These are phyloP conservation scores for Sipha flava DNA, from an alignment of 1,140 invertebrate genomes.

Conservation along the genomic window DNA sequence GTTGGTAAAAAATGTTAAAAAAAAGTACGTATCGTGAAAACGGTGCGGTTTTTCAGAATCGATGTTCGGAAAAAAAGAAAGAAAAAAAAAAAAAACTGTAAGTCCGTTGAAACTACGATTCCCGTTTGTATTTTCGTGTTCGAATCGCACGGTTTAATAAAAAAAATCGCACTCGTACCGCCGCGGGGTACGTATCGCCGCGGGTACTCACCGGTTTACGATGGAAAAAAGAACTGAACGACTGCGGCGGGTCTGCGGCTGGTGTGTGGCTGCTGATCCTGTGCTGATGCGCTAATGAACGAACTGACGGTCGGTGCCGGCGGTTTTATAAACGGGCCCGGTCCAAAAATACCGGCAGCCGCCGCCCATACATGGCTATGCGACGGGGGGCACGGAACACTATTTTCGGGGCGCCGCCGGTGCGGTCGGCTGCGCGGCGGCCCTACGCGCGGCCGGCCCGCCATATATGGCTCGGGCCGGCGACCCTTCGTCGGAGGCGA, in stretches of 20 bases:
- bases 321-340: constrained; percentile 28
- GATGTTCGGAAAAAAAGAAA: no score
- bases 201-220: background rate
- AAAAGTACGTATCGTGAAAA: no score
- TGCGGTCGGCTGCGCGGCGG: background rate
- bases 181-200: no score
- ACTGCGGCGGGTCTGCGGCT: constrained; percentile 10
- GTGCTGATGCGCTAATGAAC: constrained; percentile 16
- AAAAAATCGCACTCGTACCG: no score
- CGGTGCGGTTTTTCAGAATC: no score
- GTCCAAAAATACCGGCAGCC: constrained; percentile 20
- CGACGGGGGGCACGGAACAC: constrained; percentile 20
- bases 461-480: constrained; percentile 31
- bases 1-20: no score
- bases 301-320: background rate
- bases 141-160: no score
- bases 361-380: constrained; percentile 30
- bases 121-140: no score
- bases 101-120: no score
- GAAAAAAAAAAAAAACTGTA: no score
- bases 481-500: background rate
- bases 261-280: constrained; percentile 20
- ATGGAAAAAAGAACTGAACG: background rate
- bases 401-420: constrained; percentile 25
- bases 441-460: constrained; percentile 9